Conservation (phyloP, 2,797 vertebrate species). For the Semotilus atromaculatus region DNA sequence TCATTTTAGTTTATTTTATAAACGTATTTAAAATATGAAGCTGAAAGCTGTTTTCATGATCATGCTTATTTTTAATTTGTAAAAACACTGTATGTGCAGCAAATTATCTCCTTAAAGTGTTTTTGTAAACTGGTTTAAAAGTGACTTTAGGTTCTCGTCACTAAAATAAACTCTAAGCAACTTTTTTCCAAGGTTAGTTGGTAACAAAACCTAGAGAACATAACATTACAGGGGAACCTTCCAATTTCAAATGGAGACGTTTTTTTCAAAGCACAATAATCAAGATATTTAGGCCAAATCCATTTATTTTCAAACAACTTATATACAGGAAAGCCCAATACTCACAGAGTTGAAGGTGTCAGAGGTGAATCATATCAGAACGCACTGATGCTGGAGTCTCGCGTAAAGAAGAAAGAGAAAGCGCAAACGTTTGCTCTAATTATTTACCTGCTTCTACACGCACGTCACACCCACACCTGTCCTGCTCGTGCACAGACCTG, state of each 20-base stretch:
- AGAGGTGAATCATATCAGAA: not conserved
- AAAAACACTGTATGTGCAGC: not conserved
- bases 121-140: not conserved
- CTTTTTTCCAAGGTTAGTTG: not conserved
- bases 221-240: not conserved
- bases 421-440: not conserved
- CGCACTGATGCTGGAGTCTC: not conserved
- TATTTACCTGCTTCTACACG: conserved; percentile 3
- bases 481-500: conserved; percentile 17
- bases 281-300: not conserved
- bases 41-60: not conserved
- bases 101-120: not conserved
- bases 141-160: no score
- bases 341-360: not conserved
- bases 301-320: no score
- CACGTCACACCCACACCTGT: conserved; percentile 23
- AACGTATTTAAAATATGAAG: not conserved
- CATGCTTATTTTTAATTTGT: not conserved
- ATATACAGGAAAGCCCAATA: not conserved
- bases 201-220: not conserved
- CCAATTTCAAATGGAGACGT: not conserved
- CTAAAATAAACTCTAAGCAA: not conserved
- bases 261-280: not conserved
- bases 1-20: not conserved
- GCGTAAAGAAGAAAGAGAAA: conserved; percentile 8